Evolutionary conservation across 2,797 vertebrate genomes (phyloP).

Genomic region (Sebastes iracundus): DNA sequence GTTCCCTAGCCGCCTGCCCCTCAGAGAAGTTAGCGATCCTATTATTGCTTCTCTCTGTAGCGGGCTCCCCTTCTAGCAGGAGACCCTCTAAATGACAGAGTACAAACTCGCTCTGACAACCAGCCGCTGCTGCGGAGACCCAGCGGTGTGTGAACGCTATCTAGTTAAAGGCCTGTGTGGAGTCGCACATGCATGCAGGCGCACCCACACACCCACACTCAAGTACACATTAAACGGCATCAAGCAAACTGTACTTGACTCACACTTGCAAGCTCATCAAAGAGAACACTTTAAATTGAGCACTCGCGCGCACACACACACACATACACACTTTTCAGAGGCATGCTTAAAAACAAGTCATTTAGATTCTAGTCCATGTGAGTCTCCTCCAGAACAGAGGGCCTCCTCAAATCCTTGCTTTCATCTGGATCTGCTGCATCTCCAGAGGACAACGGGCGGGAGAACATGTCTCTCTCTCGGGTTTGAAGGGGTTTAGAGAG

Average conservation of each 20-base stretch:
- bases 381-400: constrained; percentile 40
- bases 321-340: constrained; percentile 17
- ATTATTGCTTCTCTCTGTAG: constrained; percentile 41
- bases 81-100: constrained; percentile 50
- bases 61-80: constrained; percentile 33
- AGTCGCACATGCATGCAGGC: constrained; percentile 16
- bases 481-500: constrained; percentile 66
- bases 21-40: constrained; percentile 43
- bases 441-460: constrained; percentile 57
- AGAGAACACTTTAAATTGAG: constrained; percentile 57
- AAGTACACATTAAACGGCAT: constrained; percentile 56
- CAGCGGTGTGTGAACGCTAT: constrained; percentile 52
- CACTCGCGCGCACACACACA: neutral
- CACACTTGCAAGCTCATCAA: constrained; percentile 61
- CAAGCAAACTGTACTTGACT: constrained; percentile 71
- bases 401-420: constrained; percentile 68
- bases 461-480: constrained; percentile 44
- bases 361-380: constrained; percentile 67
- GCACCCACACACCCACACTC: constrained; percentile 18
- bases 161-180: constrained; percentile 45
- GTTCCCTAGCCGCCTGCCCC: constrained; percentile 1
- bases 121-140: constrained; percentile 30
- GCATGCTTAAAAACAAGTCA: constrained; percentile 41
- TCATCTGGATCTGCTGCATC: constrained; percentile 67
- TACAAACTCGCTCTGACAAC: constrained; percentile 67